phyloP scores from a whole-genome alignment of 2,113 vertebrate species.

The Sinocyclocheilus anophthalmus region DNA sequence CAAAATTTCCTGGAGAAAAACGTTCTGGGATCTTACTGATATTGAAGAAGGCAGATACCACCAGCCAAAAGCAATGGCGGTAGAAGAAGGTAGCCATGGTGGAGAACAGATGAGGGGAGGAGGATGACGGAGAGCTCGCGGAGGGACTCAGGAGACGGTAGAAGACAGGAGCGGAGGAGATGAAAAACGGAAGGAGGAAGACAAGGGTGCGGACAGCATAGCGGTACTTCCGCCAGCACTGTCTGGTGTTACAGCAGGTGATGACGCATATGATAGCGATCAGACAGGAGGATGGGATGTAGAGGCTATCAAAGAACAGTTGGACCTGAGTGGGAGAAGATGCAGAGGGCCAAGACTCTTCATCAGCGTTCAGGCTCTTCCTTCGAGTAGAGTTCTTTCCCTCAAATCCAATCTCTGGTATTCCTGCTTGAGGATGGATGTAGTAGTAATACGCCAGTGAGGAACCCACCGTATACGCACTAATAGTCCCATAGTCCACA shows the following conservation, averaged over 20 bases:
- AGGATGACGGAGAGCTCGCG: slow-evolving; percentile 58
- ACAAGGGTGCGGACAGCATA: slow-evolving; percentile 79
- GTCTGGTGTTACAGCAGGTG: slow-evolving; percentile 78
- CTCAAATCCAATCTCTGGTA: slow-evolving; percentile 41
- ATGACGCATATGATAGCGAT: slow-evolving; percentile 76
- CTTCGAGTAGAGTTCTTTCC: slow-evolving; percentile 53
- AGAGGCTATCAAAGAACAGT: slow-evolving; percentile 71
- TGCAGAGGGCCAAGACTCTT: not conserved
- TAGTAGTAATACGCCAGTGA: slow-evolving; percentile 80
- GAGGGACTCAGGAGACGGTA: slow-evolving; percentile 67
- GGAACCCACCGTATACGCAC: slow-evolving; percentile 78
- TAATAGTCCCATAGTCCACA: slow-evolving; percentile 81
- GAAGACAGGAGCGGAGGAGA: slow-evolving; percentile 76
- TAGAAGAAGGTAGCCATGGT: slow-evolving; percentile 71
- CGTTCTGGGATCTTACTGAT: slow-evolving; percentile 80
- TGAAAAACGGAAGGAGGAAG: slow-evolving; percentile 76
- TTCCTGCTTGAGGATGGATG: slow-evolving; percentile 72
- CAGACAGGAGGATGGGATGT: slow-evolving; percentile 74
- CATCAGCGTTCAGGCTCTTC: not conserved
- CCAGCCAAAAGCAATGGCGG: slow-evolving; percentile 78
- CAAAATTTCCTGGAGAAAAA: slow-evolving; percentile 75
- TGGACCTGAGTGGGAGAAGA: not conserved
- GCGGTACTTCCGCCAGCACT: slow-evolving; percentile 72
- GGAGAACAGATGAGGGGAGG: slow-evolving; percentile 39
- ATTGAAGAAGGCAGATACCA: slow-evolving; percentile 78